Evolutionary conservation across 2,797 vertebrate species (phyloP).

Genomic region (Hydrophis major): DNA sequence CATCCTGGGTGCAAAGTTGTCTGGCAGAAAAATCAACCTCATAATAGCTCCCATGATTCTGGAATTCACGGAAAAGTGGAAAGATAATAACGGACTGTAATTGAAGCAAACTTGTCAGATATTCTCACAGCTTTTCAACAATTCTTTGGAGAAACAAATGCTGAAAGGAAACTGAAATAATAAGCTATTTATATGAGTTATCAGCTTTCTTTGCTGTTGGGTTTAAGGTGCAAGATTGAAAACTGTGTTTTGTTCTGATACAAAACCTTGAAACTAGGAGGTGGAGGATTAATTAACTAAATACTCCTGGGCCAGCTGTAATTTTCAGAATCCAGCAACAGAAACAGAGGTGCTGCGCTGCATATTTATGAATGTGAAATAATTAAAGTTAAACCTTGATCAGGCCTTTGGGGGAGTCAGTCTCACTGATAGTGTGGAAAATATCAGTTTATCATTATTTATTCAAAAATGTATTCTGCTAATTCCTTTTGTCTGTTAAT

Average conservation of each 20-base stretch:
- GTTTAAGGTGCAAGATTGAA: not conserved
- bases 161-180: not conserved
- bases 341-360: not conserved
- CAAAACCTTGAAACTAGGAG: not conserved
- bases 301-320: not conserved
- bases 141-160: not conserved
- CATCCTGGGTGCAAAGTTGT: not conserved
- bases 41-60: constrained; percentile 5
- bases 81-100: not conserved
- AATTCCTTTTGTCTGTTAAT: not conserved
- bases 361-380: not conserved
- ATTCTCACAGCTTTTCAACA: not conserved
- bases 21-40: not conserved
- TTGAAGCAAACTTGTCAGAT: not conserved
- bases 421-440: not conserved
- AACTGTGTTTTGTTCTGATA: not conserved
- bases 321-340: not conserved
- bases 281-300: not conserved
- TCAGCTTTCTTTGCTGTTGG: not conserved
- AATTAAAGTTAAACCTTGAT: not conserved
- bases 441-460: not conserved
- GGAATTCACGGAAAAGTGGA: not conserved
- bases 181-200: accelerated
- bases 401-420: not conserved
- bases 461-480: not conserved